Conservation (phyloP, 2,113 vertebrate species). For the Empidonax alnorum region DNA sequence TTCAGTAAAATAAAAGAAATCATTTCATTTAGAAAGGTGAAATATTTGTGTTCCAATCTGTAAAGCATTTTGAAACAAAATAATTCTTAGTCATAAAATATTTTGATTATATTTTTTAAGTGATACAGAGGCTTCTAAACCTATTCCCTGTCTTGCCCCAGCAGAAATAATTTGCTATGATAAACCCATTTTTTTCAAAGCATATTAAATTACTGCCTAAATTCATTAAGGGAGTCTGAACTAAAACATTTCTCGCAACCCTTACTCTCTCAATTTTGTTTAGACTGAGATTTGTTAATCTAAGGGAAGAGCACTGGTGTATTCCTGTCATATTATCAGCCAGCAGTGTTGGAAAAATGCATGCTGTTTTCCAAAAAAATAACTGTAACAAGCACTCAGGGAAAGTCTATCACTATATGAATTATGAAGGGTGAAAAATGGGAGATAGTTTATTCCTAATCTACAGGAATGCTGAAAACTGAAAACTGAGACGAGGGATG, state of each 20-base stretch:
- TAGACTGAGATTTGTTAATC: not conserved
- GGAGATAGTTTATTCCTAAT: not conserved
- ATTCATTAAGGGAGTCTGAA: not conserved
- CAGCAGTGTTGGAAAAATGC: slow-evolving; percentile 10
- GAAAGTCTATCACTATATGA: not conserved
- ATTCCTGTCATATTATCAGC: not conserved
- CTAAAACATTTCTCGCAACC: not conserved
- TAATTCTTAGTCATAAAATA: not conserved
- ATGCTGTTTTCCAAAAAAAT: slow-evolving; percentile 2
- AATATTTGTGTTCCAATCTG: not conserved
- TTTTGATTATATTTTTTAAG: not conserved
- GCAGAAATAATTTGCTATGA: not conserved
- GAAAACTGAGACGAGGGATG: slow-evolving; percentile 14
- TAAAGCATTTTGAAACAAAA: not conserved
- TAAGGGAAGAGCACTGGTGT: not conserved
- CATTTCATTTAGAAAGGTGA: not conserved
- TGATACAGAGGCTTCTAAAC: not conserved
- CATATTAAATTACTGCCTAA: not conserved
- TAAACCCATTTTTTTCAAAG: not conserved
- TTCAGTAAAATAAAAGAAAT: not conserved
- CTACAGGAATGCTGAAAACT: slow-evolving; percentile 1
- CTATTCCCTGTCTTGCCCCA: not conserved
- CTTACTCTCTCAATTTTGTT: not conserved
- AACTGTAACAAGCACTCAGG: not conserved
- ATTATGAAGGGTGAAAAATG: slow-evolving; percentile 1